Base-by-base conservation (phyloP, 2,888 invertebrate genomes). In the Myopa testacea region DNA sequence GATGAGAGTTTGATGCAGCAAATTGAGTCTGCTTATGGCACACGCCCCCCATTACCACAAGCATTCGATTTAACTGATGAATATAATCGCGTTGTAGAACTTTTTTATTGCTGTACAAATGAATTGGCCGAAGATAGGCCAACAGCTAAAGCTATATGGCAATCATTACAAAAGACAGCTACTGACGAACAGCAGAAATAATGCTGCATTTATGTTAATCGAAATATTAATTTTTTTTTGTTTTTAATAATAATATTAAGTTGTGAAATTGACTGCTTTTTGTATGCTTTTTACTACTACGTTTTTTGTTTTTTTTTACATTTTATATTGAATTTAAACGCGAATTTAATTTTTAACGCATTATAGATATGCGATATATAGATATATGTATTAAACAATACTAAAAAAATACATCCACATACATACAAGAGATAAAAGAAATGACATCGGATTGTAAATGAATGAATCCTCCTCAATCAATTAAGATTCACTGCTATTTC, bases 51-150 rank as follows among this genome's bases (percentile, higher is more conserved):
- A 1, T 85, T 96, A 26, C 95, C 95, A 0, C 91, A 91, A 19
- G 88, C 91, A 77, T 91, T 94, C 79, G 88, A 91, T 38, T 87
- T 93, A 0, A 91, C 90, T 78, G 87, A 90, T n/a, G 90, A 91
- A 50, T 96, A 95, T 84, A 90, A 90, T 14, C 89, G 89, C 7
- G 91, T 95, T 0, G 90, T 96, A 3, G 92, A 94, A 58, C 82
- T 95, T 79, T 95, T 94, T 89, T 92, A 91, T 86, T 91, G 91
- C 81, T 95, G 95, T 86, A 95, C 95, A 0, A 93, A 93, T 85
- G 85, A 89, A 12, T 87, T 90, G 80, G 91, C 92, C 5, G 88
- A 89, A 34, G 87, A 90, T 80, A 89, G 95, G 37, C 94, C 95
- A 0, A 86, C 91, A 3, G 94, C 95, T 0, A 88, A 87, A 69